phyloP scores from a whole-genome alignment of 2,797 vertebrate species.

The Crotalus adamanteus region DNA sequence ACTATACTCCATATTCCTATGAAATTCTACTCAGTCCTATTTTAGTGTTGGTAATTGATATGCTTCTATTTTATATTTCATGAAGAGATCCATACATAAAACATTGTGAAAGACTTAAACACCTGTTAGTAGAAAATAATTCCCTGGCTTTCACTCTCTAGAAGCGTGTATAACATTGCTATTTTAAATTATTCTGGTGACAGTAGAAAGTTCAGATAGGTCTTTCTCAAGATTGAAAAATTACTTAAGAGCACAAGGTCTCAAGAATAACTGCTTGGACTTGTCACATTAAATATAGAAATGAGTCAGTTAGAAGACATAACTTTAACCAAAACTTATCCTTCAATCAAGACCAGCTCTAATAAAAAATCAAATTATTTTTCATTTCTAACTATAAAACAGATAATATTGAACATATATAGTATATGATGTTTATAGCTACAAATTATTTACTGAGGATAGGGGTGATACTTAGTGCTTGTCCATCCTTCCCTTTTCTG shows the following conservation, averaged over 20 bases:
- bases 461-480: background rate
- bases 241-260: background rate
- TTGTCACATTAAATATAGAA: background rate
- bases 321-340: background rate
- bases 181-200: background rate
- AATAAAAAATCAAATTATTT: background rate
- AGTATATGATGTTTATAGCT: background rate
- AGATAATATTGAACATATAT: background rate
- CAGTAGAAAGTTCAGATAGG: background rate
- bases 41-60: background rate
- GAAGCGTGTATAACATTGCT: background rate
- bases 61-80: background rate
- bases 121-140: background rate
- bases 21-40: background rate
- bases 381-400: background rate
- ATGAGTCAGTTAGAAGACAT: background rate
- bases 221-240: background rate
- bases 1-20: background rate
- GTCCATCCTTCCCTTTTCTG: background rate
- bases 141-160: background rate
- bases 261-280: background rate
- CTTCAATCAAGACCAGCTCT: background rate
- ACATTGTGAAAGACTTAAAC: background rate
- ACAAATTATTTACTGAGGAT: background rate
- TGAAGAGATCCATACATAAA: background rate